phyloP scores from a whole-genome alignment of 2,797 vertebrate species.

The Psittacula echo region DNA sequence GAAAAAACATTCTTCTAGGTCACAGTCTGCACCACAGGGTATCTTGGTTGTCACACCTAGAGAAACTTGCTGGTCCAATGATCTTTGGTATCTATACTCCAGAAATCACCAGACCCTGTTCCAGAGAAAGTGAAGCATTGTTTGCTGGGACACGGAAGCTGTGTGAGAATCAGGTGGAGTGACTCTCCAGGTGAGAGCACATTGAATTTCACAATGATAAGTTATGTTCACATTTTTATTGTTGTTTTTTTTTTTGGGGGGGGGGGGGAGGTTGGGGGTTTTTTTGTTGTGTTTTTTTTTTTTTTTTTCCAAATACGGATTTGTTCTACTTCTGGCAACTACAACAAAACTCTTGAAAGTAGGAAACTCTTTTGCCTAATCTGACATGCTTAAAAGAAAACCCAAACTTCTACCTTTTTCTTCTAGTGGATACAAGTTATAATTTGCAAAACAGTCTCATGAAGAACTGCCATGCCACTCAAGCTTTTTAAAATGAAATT shows the following conservation, averaged over 20 bases:
- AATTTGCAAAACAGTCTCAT: not conserved
- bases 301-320: not conserved
- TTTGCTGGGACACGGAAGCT: not conserved
- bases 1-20: not conserved
- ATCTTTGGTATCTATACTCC: not conserved
- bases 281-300: too few species aligned
- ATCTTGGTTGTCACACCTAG: accelerated
- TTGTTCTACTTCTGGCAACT: not conserved
- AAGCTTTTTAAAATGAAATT: conserved; percentile 5
- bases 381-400: not conserved
- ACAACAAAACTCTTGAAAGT: not conserved
- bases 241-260: too few species aligned
- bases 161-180: not conserved
- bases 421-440: not conserved
- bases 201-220: not conserved
- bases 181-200: not conserved
- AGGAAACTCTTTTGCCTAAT: not conserved
- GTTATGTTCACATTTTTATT: not conserved
- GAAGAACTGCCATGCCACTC: not conserved
- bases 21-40: not conserved
- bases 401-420: not conserved
- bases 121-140: not conserved
- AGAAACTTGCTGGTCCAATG: not conserved
- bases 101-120: not conserved
- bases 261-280: too few species aligned